Conservation (phyloP, 2,888 invertebrate species). For the Nomada lathburiana region DNA sequence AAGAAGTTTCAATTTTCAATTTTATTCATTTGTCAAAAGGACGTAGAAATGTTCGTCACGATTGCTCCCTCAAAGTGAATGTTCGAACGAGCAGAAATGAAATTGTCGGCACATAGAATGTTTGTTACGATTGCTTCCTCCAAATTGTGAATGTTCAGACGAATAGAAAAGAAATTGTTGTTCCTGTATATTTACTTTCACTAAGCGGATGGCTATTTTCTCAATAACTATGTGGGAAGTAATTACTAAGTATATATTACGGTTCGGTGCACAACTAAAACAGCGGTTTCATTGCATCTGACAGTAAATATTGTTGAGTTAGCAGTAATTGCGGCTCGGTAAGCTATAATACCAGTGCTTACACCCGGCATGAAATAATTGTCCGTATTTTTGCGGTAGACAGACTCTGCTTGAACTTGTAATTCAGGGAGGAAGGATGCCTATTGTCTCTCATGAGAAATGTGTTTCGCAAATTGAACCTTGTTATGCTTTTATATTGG, state of each 20-base stretch:
- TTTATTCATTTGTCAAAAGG: neutral
- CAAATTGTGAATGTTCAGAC: conserved; percentile 18
- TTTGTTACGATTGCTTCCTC: conserved; percentile 10
- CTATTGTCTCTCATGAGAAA: conserved; percentile 10
- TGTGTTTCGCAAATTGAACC: conserved; percentile 30
- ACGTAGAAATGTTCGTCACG: neutral
- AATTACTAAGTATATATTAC: conserved; percentile 62
- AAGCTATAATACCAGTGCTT: conserved; percentile 61
- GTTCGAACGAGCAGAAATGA: neutral
- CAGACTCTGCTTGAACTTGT: conserved; percentile 33
- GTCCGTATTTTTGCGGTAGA: conserved; percentile 47
- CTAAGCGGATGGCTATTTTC: conserved; percentile 63
- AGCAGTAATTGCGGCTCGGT: conserved; percentile 61
- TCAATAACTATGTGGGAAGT: conserved; percentile 57
- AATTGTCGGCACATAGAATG: neutral
- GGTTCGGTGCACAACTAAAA: conserved; percentile 64
- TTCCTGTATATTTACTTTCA: conserved; percentile 58
- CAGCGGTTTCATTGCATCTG: conserved; percentile 56
- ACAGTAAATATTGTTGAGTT: conserved; percentile 65
- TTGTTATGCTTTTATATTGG: neutral
- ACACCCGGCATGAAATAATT: conserved; percentile 63
- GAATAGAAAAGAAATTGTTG: conserved; percentile 49
- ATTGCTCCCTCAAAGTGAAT: conserved; percentile 13
- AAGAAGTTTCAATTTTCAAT: neutral
- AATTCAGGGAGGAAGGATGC: conserved; percentile 39